Conservation (phyloP, 2,113 vertebrate genomes). For the Urocolius indicus region DNA sequence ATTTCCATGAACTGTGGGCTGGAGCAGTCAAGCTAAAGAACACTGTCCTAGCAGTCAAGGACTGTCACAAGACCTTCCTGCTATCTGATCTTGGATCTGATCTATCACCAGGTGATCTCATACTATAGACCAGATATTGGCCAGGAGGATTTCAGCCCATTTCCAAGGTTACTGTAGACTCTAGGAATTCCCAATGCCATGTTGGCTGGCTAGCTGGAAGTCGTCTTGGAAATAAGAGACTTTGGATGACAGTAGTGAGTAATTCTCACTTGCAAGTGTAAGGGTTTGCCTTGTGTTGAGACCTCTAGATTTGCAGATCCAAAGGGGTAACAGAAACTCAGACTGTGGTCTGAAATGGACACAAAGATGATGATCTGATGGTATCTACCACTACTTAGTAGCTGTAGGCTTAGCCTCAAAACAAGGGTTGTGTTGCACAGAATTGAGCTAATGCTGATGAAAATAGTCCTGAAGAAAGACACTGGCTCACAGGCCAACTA, state of each 20-base stretch:
- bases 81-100: neutral
- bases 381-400: neutral
- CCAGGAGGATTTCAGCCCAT: neutral
- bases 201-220: neutral
- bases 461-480: neutral
- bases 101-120: neutral
- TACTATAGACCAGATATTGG: neutral
- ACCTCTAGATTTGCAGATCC: neutral
- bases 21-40: neutral
- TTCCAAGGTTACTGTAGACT: neutral
- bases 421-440: neutral
- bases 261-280: neutral
- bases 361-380: neutral
- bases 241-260: neutral
- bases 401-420: neutral
- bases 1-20: neutral
- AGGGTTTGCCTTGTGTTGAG: neutral
- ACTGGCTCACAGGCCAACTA: neutral
- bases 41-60: neutral
- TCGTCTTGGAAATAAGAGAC: neutral
- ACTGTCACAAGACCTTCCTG: neutral
- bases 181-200: neutral
- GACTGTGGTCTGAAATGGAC: neutral
- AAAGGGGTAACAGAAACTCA: neutral
- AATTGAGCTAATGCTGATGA: neutral